These are phyloP conservation scores for Chlorospingus semifuscus DNA, from an alignment of 2,797 vertebrate genomes.

Conservation along the genomic window DNA sequence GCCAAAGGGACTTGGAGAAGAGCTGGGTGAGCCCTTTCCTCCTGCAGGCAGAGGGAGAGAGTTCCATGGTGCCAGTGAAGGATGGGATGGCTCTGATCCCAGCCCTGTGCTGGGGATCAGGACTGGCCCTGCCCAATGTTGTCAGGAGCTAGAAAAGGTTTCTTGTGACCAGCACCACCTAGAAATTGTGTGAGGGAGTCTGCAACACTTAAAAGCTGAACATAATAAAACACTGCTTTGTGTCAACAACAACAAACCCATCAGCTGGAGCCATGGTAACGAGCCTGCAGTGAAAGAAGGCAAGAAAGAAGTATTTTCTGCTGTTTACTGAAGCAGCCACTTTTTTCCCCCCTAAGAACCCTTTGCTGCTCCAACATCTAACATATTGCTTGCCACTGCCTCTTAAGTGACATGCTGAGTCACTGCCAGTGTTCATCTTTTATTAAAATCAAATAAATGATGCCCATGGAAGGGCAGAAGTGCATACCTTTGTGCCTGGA, in stretches of 20 bases:
- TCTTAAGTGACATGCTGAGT: background rate
- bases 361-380: background rate
- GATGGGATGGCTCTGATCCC: background rate
- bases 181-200: background rate
- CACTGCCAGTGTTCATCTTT: background rate
- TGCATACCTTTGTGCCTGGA: constrained; percentile 89
- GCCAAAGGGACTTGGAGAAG: background rate
- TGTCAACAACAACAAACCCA: background rate
- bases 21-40: background rate
- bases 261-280: background rate
- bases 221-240: background rate
- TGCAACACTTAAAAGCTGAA: background rate
- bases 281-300: constrained; percentile 2
- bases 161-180: background rate
- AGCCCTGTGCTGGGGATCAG: background rate
- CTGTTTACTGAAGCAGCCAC: background rate
- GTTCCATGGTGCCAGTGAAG: background rate
- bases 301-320: background rate
- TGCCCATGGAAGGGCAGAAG: background rate
- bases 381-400: background rate
- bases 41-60: background rate
- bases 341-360: background rate
- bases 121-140: background rate
- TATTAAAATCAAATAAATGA: background rate
- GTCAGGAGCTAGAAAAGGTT: background rate